Evolutionary conservation across 2,888 invertebrate species (phyloP), one percentile per base, ranked within the genome.

Genomic region (Schizaphis graminum): DNA sequence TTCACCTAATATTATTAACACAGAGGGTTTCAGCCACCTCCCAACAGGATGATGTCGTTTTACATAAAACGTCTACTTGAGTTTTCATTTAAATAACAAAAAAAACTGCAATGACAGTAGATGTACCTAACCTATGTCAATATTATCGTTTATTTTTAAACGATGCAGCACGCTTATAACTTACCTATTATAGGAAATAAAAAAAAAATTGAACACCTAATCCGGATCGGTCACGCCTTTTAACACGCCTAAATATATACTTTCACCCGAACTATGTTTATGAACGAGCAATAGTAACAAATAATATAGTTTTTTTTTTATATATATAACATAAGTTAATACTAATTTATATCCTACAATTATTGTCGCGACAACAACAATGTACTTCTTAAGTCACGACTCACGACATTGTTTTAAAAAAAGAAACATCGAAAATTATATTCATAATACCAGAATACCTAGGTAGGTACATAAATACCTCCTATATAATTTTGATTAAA

Each of bases 141-240:
- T 56, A 24, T 13, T 89, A 61, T 56, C 57, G 24, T 56, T 26
- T n/a, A 84, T 89, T 89, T 92, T 89, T 89, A 13, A 89, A 26
- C n/a, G 84, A 84, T 84, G 84, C 28, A 77, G 77, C 77, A 89
- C 93, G 56, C 44, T 26, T 56, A 86, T 86, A 86, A 44, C 26
- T 24, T 57, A 44, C 26, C 11, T 57, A 49, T 28, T 57, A 49
- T 28, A 11, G 57, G n/a, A 44, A 84, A 67, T 89, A 53, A 84
- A 92, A 89, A 67, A 87, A 89, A 89, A 5, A 93, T 57, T 89
- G 47, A 89, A 93, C 89, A 57, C 89, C 84, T 93, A 89, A 93
- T 93, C 89, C 89, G 93, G 47, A 93, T 93, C 93, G 84, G 89
- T 93, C 89, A 93, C 93, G 93, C 84, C 93, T 93, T 84, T 93